Evolutionary conservation across 2,113 vertebrate species (phyloP), one percentile per base, ranked within the genome.

Genomic region (Paramormyrops kingsleyae): DNA sequence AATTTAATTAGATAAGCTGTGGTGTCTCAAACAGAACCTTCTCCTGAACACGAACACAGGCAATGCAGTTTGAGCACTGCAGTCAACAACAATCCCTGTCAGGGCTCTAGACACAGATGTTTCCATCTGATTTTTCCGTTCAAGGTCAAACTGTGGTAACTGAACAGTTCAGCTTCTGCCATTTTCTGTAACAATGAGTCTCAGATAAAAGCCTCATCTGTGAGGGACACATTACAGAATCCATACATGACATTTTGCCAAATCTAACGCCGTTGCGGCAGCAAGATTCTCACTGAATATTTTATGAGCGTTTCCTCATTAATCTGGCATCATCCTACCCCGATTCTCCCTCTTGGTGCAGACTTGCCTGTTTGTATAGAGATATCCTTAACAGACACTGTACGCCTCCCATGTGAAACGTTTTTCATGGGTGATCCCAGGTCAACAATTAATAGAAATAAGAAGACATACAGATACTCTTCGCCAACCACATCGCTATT

Each of bases 91-190:
- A 44, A 46, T 83, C 13, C 39, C 2, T 62, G 53, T 17, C 70
- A 86, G 31, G 53, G 83, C 39, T 49, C 9, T 49, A 17, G 44
- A 59, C 35, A 87, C 27, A 50, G 9, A 49, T 10, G 70, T 84
- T 84, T 27, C 15, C 27, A 84, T 52, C 42, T 21, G 35, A 85
- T 86, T 47, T 44, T 31, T n/a, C 52, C 19, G 42, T 52, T 59
- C 42, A 90, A 90, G 84, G 47, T 90, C 53, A 70, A 86, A 59
- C 89, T 19, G 56, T 87, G 44, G 53, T 24, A 74, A 90, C 5
- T 49, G 89, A 47, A 42, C 13, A 84, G 86, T 77, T 74, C 6
- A 27, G 27, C 66, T 50, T 59, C 24, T 70, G 84, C 27, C 2
- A 0, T 47, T 31, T 21, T 39, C 50, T 27, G 42, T 49, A 86